These are phyloP conservation scores for Zaprionus vittiger DNA, from an alignment of 1,140 invertebrate species.

Conservation along the genomic window DNA sequence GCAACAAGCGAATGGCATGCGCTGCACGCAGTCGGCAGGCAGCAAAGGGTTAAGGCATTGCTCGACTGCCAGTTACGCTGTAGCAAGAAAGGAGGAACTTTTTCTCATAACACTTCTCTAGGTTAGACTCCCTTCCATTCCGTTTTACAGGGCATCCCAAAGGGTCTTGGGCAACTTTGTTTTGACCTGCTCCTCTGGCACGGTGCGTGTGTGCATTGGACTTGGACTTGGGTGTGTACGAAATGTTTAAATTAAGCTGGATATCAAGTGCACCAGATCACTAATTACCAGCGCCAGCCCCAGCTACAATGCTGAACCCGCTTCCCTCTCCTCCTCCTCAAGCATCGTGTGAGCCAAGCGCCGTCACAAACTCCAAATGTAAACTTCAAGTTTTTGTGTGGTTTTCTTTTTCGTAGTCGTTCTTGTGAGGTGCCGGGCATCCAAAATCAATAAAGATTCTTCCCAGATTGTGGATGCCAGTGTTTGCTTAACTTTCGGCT, in stretches of 20 bases:
- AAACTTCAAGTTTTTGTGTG: constrained; percentile 24
- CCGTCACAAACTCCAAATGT: constrained; percentile 36
- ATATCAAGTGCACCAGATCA: constrained; percentile 83
- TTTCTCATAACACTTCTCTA: too few relatives aligned
- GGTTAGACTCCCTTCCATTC: neutral
- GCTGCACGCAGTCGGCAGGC: constrained; percentile 65
- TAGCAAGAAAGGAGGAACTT: neutral
- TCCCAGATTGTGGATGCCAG: constrained; percentile 58
- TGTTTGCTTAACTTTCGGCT: constrained; percentile 50
- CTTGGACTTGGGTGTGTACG: constrained; percentile 70
- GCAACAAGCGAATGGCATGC: constrained; percentile 73
- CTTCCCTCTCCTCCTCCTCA: constrained; percentile 7
- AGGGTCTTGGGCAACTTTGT: neutral
- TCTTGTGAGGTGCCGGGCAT: constrained; percentile 36
- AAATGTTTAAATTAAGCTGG: constrained; percentile 83
- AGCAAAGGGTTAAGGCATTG: constrained; percentile 18
- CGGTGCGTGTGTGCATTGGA: constrained; percentile 47
- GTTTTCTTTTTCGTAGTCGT: constrained; percentile 9
- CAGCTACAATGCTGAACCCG: constrained; percentile 16
- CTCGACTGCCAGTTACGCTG: constrained; percentile 28
- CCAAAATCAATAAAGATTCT: constrained; percentile 79
- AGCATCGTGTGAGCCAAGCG: constrained; percentile 52
- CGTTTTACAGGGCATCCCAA: neutral
- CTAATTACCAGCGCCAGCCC: constrained; percentile 81
- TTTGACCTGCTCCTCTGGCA: neutral